Percentiles rank a stretch among this genome's conserved stretches.
Evolutionary conservation across 2,888 invertebrate species (phyloP).

Genomic region (Cheilosia impressa): DNA sequence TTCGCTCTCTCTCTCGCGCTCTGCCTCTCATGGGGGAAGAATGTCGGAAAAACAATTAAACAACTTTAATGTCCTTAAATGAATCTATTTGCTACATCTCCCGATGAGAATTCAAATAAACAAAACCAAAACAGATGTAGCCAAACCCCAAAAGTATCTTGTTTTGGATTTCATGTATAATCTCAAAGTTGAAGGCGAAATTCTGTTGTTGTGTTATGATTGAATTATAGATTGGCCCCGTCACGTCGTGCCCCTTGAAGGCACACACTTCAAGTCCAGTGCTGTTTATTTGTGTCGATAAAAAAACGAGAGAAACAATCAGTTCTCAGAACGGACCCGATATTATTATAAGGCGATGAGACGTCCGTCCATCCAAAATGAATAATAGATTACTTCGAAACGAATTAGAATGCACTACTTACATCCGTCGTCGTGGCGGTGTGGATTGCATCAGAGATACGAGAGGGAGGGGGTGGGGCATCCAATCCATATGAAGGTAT

Average conservation of each 20-base stretch:
- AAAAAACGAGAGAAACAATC: constrained; percentile 21
- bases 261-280: background rate
- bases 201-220: constrained; percentile 39
- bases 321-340: constrained; percentile 41
- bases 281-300: constrained; percentile 25
- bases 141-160: constrained; percentile 13
- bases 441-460: constrained; percentile 33
- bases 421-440: constrained; percentile 19
- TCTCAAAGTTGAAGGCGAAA: constrained; percentile 7
- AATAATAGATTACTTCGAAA: constrained; percentile 36
- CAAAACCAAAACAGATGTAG: constrained; percentile 37
- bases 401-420: constrained; percentile 51
- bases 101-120: constrained; percentile 47
- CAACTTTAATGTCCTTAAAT: constrained; percentile 64
- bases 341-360: constrained; percentile 45
- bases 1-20: background rate
- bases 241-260: background rate
- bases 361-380: constrained; percentile 26
- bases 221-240: constrained; percentile 37
- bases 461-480: background rate
- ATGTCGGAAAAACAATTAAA: constrained; percentile 50
- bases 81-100: constrained; percentile 15
- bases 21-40: constrained; percentile 16
- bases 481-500: no score
- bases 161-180: constrained; percentile 7